Base-by-base conservation (phyloP, 2,888 invertebrate species). In the Autographa pulchrina region DNA sequence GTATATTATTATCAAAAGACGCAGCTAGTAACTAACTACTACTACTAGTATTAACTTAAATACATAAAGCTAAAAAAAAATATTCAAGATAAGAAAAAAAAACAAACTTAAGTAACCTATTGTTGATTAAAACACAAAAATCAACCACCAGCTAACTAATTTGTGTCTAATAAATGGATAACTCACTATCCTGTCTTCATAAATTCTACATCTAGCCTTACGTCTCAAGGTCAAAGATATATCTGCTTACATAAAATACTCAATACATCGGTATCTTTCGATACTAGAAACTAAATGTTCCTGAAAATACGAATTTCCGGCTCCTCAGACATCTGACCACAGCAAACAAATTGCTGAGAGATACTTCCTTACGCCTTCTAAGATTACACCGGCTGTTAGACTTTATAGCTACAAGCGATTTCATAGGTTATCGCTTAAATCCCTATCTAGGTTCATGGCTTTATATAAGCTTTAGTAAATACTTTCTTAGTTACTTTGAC, bases 291-390 rank as follows among this genome's bases (percentile, higher is more conserved):
- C 20, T 2, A 56, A 20, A 56, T 56, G 20, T 20, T 25, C 4
- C 54, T 56, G 54, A 20, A 56, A 56, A 20, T 56, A 20, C 13
- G 2, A 25, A 56, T 56, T 56, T 56, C 54, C 54, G 13, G 13
- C 13, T 8, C n/a, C 8, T 48, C 48, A 48, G 48, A 48, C 48
- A 48, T 48, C n/a, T 48, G 48, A 48, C 48, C 48, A n/a, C 48
- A n/a, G 48, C 48, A 48, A 48, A 48, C 48, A 48, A 48, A 48
- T 48, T n/a, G 48, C 48, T 48, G n/a, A n/a, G 43, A 43, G 48
- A 48, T 48, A 48, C n/a, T 16, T 6, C 48, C 48, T n/a, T n/a
- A 48, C 48, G 48, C 48, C 48, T n/a, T 43, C 18, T 54, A 4
- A 25, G 20, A 56, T 56, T 56, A 20, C 11, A 13, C 54, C 25